Percentiles rank a stretch among this genome's conserved stretches.
Conservation (phyloP, 2,888 invertebrate species). For the Drosophila picticornis region DNA sequence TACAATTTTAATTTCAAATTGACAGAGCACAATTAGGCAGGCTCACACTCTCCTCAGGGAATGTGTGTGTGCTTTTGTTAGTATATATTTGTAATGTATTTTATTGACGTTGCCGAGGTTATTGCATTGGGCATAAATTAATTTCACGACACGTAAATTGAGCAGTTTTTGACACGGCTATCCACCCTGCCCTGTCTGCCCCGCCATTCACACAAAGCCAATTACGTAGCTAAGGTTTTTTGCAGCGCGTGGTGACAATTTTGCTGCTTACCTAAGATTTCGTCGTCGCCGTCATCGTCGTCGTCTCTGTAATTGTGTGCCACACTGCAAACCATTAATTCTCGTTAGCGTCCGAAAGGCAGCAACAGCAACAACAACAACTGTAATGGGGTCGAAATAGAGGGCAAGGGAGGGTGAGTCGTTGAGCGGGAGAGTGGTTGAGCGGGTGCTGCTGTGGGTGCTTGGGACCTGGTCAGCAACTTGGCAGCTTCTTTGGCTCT, state of each 20-base stretch:
- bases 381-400: constrained; percentile 33
- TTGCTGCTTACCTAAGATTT: constrained; percentile 78
- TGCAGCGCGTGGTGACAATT: constrained; percentile 71
- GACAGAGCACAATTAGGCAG: constrained; percentile 76
- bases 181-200: neutral
- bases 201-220: constrained; percentile 59
- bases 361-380: constrained; percentile 46
- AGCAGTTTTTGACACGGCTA: constrained; percentile 78
- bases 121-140: constrained; percentile 85
- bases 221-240: constrained; percentile 69
- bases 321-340: constrained; percentile 84
- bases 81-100: constrained; percentile 81
- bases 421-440: neutral
- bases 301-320: constrained; percentile 81
- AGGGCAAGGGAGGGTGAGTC: neutral
- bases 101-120: constrained; percentile 85
- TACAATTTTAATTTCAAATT: constrained; percentile 82
- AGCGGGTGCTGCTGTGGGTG: constrained; percentile 5
- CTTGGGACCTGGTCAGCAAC: constrained; percentile 61
- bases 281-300: constrained; percentile 56
- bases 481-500: constrained; percentile 76
- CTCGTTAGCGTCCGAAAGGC: constrained; percentile 79
- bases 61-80: neutral
- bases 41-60: constrained; percentile 9
- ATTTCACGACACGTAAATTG: constrained; percentile 85